Conservation (phyloP, 2,888 invertebrate genomes). For the Entomobrya multifasciata region DNA sequence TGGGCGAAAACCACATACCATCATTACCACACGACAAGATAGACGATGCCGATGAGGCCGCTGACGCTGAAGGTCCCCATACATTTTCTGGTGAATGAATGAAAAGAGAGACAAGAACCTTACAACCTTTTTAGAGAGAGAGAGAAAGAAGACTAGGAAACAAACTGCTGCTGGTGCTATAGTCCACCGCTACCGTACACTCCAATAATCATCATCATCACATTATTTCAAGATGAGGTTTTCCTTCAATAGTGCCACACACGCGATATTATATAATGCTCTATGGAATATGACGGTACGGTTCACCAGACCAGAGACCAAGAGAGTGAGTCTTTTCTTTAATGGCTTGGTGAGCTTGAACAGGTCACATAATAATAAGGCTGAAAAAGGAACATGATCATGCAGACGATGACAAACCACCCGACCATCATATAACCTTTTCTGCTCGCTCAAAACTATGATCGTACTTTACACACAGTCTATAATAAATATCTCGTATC, state of each 20-base stretch:
- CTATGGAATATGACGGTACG: conserved; percentile 2
- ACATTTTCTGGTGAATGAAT: conserved; percentile 46
- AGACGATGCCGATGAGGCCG: not conserved
- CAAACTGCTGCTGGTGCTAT: conserved; percentile 20
- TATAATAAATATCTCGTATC: no score
- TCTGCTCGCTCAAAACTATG: no score
- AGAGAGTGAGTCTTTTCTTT: conserved; percentile 27
- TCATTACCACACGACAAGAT: conserved; percentile 55
- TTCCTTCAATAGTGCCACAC: conserved; percentile 36
- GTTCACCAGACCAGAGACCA: conserved; percentile 24
- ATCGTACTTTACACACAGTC: no score
- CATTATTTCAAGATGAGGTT: conserved; percentile 57
- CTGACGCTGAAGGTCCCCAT: conserved; percentile 6
- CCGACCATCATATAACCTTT: conserved; percentile 1
- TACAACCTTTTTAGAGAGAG: no score
- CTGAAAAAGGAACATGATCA: not conserved
- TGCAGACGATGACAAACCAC: conserved; percentile 27
- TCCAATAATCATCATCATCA: conserved; percentile 13
- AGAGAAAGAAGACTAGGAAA: conserved; percentile 32
- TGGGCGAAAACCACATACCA: conserved; percentile 60
- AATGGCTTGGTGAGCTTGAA: conserved; percentile 33
- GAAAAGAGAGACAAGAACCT: no score
- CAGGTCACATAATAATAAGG: conserved; percentile 15
- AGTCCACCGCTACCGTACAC: not conserved
- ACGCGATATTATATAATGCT: no score